Conservation (phyloP, 2,113 vertebrate species). For the Hemicordylus capensis region DNA sequence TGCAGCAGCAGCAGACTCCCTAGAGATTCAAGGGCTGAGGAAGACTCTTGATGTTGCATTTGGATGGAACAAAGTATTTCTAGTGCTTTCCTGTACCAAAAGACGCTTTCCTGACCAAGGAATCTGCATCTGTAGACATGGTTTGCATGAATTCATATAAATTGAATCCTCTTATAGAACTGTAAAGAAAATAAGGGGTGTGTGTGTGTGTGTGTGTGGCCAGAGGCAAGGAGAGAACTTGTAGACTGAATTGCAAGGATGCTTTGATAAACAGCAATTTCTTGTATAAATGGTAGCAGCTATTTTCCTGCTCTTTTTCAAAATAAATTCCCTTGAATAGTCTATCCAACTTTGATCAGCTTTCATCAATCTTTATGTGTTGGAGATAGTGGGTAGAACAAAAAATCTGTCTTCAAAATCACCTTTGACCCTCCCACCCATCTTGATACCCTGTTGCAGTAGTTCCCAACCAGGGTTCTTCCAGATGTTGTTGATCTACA, state of each 20-base stretch:
- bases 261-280: background rate
- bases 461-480: too few relatives aligned
- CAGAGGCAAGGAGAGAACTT: too few relatives aligned
- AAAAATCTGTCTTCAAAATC: too few relatives aligned
- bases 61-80: background rate
- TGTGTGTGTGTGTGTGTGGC: too few relatives aligned
- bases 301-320: background rate
- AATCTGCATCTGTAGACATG: background rate
- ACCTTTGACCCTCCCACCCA: too few relatives aligned
- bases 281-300: background rate
- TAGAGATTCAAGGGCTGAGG: background rate
- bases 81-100: background rate
- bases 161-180: background rate
- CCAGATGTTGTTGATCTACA: too few relatives aligned
- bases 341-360: background rate
- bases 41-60: background rate
- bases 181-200: background rate
- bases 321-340: background rate
- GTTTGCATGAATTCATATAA: background rate
- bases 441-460: too few relatives aligned
- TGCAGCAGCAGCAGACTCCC: background rate
- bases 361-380: too few relatives aligned
- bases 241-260: background rate
- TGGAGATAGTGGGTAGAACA: too few relatives aligned
- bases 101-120: background rate